Conservation (phyloP, 2,888 invertebrate species). For the Drosophila bunnanda region DNA sequence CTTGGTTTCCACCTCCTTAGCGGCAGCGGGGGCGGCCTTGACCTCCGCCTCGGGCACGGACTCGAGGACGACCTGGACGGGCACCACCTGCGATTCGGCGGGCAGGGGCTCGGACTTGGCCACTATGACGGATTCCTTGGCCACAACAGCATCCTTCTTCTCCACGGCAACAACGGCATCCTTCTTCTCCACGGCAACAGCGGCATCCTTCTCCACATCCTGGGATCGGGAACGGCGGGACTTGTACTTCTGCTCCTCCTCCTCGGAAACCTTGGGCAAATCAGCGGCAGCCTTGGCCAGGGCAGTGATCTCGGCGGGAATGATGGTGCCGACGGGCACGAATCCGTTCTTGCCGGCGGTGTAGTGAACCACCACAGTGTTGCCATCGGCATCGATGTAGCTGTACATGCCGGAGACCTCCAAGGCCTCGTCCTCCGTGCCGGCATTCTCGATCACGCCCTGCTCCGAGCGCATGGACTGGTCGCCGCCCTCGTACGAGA, state of each 20-base stretch:
- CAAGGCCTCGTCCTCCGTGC: slow-evolving; percentile 80
- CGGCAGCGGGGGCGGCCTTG: slow-evolving; percentile 34
- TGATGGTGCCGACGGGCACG: slow-evolving; percentile 82
- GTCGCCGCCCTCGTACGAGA: slow-evolving; percentile 81
- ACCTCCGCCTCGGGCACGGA: slow-evolving; percentile 28
- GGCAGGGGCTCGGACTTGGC: slow-evolving; percentile 36
- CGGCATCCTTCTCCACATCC: slow-evolving; percentile 18
- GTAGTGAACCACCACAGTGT: slow-evolving; percentile 79
- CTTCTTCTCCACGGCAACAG: slow-evolving; percentile 15
- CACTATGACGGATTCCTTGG: slow-evolving; percentile 23
- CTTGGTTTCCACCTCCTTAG: slow-evolving; percentile 40
- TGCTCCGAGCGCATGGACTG: slow-evolving; percentile 74
- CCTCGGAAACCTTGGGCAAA: slow-evolving; percentile 64
- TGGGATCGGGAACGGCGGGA: slow-evolving; percentile 64
- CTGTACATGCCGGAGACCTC: slow-evolving; percentile 82
- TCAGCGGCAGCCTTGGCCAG: slow-evolving; percentile 79
- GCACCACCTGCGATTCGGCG: slow-evolving; percentile 51
- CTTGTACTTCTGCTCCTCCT: slow-evolving; percentile 43
- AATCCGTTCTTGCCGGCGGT: slow-evolving; percentile 84
- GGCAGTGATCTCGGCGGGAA: slow-evolving; percentile 75
- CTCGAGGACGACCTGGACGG: slow-evolving; percentile 54
- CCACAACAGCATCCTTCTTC: slow-evolving; percentile 29
- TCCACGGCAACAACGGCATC: slow-evolving; percentile 5
- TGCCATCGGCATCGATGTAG: slow-evolving; percentile 82
- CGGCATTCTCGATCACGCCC: slow-evolving; percentile 68